Conservation (phyloP, 2,888 invertebrate genomes). For the Lasioglossum figueresi region DNA sequence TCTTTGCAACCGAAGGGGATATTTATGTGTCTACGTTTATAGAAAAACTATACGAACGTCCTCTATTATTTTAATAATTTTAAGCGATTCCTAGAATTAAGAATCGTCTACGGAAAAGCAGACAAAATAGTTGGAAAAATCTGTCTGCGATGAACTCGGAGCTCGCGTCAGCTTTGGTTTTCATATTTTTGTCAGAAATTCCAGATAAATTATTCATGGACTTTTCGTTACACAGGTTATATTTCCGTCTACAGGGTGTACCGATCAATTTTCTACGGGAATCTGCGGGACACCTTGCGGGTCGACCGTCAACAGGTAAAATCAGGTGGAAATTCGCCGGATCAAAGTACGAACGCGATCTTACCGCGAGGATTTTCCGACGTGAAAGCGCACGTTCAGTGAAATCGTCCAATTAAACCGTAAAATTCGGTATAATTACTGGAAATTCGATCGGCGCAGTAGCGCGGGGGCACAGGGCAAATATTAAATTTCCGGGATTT, state of each 20-base stretch:
- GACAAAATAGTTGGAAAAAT: not conserved
- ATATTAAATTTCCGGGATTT: conserved; percentile 67
- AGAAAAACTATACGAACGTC: not conserved
- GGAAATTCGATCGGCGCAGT: conserved; percentile 31
- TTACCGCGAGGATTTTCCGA: not conserved
- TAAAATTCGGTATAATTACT: conserved; percentile 38
- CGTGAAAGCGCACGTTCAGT: conserved; percentile 10
- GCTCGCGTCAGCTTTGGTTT: not conserved
- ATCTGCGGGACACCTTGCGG: not conserved
- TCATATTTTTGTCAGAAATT: not conserved
- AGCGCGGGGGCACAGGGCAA: not conserved
- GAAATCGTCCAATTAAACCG: conserved; percentile 52
- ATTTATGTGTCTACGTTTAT: not conserved
- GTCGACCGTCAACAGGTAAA: not conserved
- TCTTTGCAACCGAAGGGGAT: not conserved
- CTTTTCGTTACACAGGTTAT: not conserved
- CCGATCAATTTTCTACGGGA: not conserved
- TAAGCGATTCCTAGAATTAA: not conserved
- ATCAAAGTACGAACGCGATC: not conserved
- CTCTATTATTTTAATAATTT: not conserved
- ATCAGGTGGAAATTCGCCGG: not conserved
- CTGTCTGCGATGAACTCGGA: not conserved
- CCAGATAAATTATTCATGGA: not conserved
- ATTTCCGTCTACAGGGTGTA: not conserved
- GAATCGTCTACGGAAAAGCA: not conserved